Evolutionary conservation across 2,888 invertebrate genomes (phyloP), one percentile per base, ranked within the genome.

Genomic region (Dicycla oo): DNA sequence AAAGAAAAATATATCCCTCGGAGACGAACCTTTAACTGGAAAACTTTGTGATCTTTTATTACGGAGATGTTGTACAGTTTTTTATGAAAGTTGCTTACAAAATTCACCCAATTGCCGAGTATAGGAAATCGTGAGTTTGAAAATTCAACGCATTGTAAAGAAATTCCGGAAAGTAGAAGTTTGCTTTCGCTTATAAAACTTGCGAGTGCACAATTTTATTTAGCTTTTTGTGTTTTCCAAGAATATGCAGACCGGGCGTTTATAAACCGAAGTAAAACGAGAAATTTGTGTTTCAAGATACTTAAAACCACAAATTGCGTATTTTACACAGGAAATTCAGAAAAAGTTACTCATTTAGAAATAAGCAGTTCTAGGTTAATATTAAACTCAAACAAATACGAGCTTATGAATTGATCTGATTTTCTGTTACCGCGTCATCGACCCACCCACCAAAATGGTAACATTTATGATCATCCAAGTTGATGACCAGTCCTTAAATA

Each of bases 1-100:
- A 81, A 81, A 66, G 70, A 66, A 76, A 80, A 79, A 78, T 53
- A 69, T 60, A 76, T 61, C 67, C 58, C 60, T 66, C 23, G 51
- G 65, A 45, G 51, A 73, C 71, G 73, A 71, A 63, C 34, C 67
- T 73, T 74, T 66, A 62, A 79, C 67, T 70, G 23, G 45, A 20
- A 63, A 78, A 81, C 63, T 86, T 82, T 53, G 54, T 57, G 54
- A 58, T 74, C 23, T 77, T 73, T 78, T 79, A 77, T 84, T 78
- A 78, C 65, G 58, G 13, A 51, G 65, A 74, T 38, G 18, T 72
- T 76, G 74, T 68, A 20, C 51, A 69, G 66, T 23, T 71, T 74
- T 77, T 73, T 80, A 70, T 68, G 68, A 76, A 60, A 75, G 64
- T 75, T 65, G 38, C 30, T n/a, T 63, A 54, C n/a, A 43, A 70